These are phyloP conservation scores for Vanessa tameamea DNA, from an alignment of 1,140 invertebrate genomes.

Conservation along the genomic window DNA sequence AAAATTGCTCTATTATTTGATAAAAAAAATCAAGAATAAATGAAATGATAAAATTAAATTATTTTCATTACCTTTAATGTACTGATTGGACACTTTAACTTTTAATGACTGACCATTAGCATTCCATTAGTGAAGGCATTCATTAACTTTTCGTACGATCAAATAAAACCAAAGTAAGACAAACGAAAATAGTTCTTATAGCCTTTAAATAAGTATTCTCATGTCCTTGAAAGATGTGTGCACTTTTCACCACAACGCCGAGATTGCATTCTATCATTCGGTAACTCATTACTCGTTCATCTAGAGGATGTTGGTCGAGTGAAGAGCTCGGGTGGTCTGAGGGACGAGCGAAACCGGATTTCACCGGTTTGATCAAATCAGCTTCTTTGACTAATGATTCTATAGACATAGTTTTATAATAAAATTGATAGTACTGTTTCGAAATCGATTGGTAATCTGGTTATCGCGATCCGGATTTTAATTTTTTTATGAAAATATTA, in stretches of 20 bases:
- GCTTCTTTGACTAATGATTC: background rate
- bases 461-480: background rate
- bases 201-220: slow-evolving; percentile 1
- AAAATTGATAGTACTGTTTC: too few relatives aligned
- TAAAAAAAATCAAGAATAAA: too few relatives aligned
- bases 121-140: slow-evolving; percentile 17
- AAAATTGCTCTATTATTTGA: too few relatives aligned
- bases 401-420: background rate
- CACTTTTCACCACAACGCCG: slow-evolving; percentile 23
- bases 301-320: slow-evolving; percentile 23
- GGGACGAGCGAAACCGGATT: slow-evolving; percentile 7
- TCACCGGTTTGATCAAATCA: background rate
- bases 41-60: background rate
- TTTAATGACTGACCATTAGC: slow-evolving; percentile 11
- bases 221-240: slow-evolving; percentile 10
- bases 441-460: too few relatives aligned
- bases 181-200: slow-evolving; percentile 15
- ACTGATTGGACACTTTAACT: background rate
- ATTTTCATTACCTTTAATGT: background rate
- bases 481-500: background rate
- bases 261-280: slow-evolving; percentile 28
- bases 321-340: slow-evolving; percentile 17
- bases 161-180: slow-evolving; percentile 22
- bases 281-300: slow-evolving; percentile 30
- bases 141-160: slow-evolving; percentile 11